phyloP scores from a whole-genome alignment of 2,888 invertebrate genomes.

The Platycheirus rosarum region DNA sequence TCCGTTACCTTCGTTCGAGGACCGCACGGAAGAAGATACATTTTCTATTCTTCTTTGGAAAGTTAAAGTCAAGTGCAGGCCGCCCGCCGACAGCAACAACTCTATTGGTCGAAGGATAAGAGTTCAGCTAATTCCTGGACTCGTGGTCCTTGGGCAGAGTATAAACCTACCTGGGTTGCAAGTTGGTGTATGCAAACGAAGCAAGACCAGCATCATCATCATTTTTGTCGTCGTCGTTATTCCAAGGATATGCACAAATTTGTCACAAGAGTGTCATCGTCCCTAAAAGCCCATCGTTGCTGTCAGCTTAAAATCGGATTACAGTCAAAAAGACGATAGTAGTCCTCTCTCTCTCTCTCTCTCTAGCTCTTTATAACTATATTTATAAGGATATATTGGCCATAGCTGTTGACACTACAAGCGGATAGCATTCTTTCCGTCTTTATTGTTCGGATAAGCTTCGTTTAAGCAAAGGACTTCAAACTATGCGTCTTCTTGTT shows the following conservation, averaged over 20 bases:
- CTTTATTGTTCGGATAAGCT: conserved; percentile 73
- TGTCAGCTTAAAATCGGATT: conserved; percentile 74
- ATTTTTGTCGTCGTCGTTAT: conserved; percentile 47
- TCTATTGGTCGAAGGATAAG: conserved; percentile 38
- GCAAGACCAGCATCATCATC: conserved; percentile 14
- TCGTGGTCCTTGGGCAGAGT: conserved; percentile 1
- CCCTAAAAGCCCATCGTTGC: conserved; percentile 72
- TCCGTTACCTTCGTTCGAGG: not conserved
- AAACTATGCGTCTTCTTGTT: conserved; percentile 64
- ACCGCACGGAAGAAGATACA: not conserved
- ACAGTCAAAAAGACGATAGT: conserved; percentile 64
- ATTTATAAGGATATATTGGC: conserved; percentile 34
- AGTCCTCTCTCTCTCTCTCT: conserved; percentile 18
- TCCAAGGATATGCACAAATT: conserved; percentile 74
- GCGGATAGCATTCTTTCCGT: conserved; percentile 72
- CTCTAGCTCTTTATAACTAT: not conserved
- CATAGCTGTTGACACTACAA: conserved; percentile 68
- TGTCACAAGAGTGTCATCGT: conserved; percentile 73
- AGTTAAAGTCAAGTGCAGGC: conserved; percentile 52
- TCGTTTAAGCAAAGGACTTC: conserved; percentile 71
- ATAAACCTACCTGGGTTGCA: conserved; percentile 9
- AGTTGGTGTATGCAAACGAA: conserved; percentile 19
- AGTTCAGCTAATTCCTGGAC: conserved; percentile 2
- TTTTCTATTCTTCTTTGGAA: conserved; percentile 38
- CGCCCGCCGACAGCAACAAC: conserved; percentile 1